Evolutionary conservation across 2,113 vertebrate species (phyloP), one percentile per base, ranked within the genome.

Genomic region (Eulacestoma nigropectus): DNA sequence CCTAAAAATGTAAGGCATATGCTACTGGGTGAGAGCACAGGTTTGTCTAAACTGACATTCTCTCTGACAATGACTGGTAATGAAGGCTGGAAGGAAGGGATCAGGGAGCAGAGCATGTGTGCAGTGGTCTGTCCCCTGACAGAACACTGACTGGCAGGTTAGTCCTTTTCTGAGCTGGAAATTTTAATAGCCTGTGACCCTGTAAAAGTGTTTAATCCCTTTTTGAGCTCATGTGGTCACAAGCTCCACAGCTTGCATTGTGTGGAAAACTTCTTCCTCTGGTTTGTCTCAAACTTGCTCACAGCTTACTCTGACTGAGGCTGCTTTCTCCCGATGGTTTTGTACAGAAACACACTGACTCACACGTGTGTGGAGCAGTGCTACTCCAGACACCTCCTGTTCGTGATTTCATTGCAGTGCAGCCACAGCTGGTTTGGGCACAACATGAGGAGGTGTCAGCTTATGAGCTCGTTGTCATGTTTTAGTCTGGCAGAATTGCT

Each of bases 161-260:
- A 89, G 42, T 42, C 16, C 2, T 41, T 42, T 74, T 59, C 68
- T n/a, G 59, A 83, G 25, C 30, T 70, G 46, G 33, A 67, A 42
- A 26, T 46, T 70, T 86, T 70, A 59, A 50, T 18, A 63, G 59
- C 10, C 42, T 84, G 57, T 72, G 87, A 75, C 69, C 55, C 55
- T 64, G 32, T 90, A 77, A 75, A 75, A 59, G 15, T 73, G n/a
- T 67, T 92, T 90, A 92, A 95, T 93, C 83, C 30, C 35, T 52
- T 86, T 90, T 62, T 77, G 56, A 84, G 35, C 47, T 86, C 13
- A 1, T 18, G 16, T 44, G 46, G 53, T 69, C 78, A 73, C 57
- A 76, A 85, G 25, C 52, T 82, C 59, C 50, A 33, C 16, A 30
- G 49, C 22, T 72, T 39, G 52, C 11, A 2, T 62, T 42, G 65